Conservation (phyloP, 2,113 vertebrate genomes). For the Scolopax mira region DNA sequence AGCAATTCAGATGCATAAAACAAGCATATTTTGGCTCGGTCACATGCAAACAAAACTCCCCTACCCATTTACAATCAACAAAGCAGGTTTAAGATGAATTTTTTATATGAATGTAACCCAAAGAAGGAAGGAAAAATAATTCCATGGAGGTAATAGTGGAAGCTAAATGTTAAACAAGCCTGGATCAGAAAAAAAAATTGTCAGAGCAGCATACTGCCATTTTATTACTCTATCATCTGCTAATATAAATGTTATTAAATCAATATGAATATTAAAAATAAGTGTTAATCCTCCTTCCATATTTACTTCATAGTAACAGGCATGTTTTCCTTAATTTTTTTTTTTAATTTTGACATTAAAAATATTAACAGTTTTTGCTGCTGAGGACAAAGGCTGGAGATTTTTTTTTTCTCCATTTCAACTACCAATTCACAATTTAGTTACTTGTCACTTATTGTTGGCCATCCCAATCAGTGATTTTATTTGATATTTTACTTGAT, state of each 20-base stretch:
- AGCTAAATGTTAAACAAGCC: not conserved
- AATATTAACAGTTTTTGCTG: not conserved
- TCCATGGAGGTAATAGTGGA: not conserved
- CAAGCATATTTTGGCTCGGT: not conserved
- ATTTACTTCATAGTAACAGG: not conserved
- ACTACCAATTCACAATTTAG: not conserved
- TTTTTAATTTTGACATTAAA: not conserved
- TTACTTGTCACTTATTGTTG: not conserved
- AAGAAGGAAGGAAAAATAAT: constrained; percentile 10
- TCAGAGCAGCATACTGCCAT: constrained; percentile 19
- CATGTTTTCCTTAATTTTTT: not conserved
- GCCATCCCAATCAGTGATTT: not conserved
- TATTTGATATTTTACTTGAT: not conserved
- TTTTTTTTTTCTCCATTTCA: not conserved
- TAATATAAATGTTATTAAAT: not conserved
- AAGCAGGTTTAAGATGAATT: not conserved
- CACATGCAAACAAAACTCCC: not conserved
- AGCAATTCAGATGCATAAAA: not conserved
- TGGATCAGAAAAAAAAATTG: not conserved
- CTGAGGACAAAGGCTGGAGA: not conserved
- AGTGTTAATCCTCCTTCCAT: not conserved
- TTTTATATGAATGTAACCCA: not conserved
- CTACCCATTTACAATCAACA: not conserved
- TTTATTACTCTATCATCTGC: constrained; percentile 18
- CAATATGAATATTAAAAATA: constrained; percentile 1